A percentile compares a stretch with the other conserved stretches of the same genome.
Evolutionary conservation across 30 jellyfish, hydroid and myxozoan genomes (phyloP).

Genomic region (Aurelia coerulea): DNA sequence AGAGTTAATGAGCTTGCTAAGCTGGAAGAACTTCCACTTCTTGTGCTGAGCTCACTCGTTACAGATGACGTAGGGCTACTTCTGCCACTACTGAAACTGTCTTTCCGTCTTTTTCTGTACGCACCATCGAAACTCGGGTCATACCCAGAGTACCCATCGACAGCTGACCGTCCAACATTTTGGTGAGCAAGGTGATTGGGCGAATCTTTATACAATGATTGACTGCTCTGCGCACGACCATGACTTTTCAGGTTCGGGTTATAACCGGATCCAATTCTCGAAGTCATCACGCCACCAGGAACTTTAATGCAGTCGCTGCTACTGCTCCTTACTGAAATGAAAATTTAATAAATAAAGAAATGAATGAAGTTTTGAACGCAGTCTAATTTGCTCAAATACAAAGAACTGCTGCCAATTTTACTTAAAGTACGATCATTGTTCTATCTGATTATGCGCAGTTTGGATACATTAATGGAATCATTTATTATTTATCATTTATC

Average conservation of each 20-base stretch:
- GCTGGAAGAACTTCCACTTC: constrained; percentile 98
- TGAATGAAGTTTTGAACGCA: too few species aligned
- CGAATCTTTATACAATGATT: constrained; percentile 31
- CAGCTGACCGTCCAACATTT: constrained; percentile 35
- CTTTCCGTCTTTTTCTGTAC: constrained; percentile 49
- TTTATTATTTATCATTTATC: too few species aligned
- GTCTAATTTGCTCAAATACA: too few species aligned
- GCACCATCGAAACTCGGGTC: constrained; percentile 43
- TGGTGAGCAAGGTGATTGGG: constrained; percentile 42
- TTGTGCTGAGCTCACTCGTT: constrained; percentile 82
- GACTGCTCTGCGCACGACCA: constrained; percentile 74
- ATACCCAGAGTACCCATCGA: constrained; percentile 45
- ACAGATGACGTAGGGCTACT: constrained; percentile 97
- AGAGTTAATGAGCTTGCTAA: constrained; percentile 89
- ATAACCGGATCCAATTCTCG: constrained; percentile 15
- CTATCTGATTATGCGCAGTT: too few species aligned
- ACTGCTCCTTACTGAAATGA: constrained; percentile 48
- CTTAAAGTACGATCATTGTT: too few species aligned
- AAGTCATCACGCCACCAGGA: constrained; percentile 55
- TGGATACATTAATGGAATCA: too few species aligned
- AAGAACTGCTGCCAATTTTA: too few species aligned
- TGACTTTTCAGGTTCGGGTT: constrained; percentile 37
- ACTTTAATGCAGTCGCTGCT: constrained; percentile 70
- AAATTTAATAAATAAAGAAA: too few species aligned
- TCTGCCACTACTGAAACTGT: constrained; percentile 89